These are phyloP conservation scores for Eueremaeus valkanovi DNA, from an alignment of 2,888 invertebrate genomes.

Conservation along the genomic window DNA sequence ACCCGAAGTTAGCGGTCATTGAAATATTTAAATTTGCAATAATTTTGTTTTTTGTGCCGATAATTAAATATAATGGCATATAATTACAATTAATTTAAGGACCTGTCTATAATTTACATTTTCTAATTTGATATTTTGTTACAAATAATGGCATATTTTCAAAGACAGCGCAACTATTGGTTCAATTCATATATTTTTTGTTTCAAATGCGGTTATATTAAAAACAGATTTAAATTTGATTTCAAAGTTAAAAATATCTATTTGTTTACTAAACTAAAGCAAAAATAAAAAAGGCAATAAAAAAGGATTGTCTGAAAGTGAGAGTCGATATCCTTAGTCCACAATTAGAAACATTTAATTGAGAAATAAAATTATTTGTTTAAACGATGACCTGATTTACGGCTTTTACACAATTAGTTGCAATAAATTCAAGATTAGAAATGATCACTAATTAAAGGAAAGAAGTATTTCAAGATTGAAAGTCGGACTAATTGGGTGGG, in stretches of 20 bases:
- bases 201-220: too few relatives aligned
- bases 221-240: neutral
- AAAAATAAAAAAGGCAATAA: neutral
- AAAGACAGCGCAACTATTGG: too few relatives aligned
- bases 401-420: neutral
- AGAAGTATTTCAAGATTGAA: neutral
- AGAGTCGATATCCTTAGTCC: constrained; percentile 15
- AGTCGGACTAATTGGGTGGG: constrained; percentile 10
- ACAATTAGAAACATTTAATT: constrained; percentile 14
- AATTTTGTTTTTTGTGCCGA: too few relatives aligned
- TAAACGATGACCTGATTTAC: constrained; percentile 25
- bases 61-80: too few relatives aligned
- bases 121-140: too few relatives aligned
- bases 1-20: too few relatives aligned
- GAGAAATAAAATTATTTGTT: neutral
- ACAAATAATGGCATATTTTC: too few relatives aligned
- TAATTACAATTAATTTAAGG: too few relatives aligned
- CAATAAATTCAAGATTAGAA: constrained; percentile 30
- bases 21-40: too few relatives aligned
- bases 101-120: too few relatives aligned
- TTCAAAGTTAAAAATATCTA: neutral
- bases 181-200: too few relatives aligned
- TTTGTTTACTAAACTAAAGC: neutral
- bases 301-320: neutral
- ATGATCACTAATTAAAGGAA: neutral